Percentiles rank a stretch among this genome's conserved stretches.
phyloP scores from a whole-genome alignment of 2,888 invertebrate genomes.

The Tetramorium bicarinatum region DNA sequence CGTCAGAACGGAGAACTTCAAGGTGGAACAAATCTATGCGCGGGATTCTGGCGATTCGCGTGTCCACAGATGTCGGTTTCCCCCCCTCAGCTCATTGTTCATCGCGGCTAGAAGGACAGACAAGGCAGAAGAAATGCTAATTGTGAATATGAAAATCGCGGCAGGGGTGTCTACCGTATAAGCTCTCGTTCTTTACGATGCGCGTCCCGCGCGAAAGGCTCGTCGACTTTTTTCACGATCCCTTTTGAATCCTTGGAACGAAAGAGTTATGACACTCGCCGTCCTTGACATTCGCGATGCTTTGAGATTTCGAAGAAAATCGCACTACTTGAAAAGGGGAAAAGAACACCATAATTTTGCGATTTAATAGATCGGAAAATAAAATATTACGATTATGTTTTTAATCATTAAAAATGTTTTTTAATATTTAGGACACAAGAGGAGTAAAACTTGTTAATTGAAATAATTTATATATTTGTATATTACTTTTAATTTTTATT shows the following conservation, averaged over 20 bases:
- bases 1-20: constrained; percentile 17
- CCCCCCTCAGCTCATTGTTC: constrained; percentile 57
- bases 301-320: constrained; percentile 64
- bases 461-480: not conserved
- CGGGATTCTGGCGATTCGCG: constrained; percentile 42
- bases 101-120: constrained; percentile 59
- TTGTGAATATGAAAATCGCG: constrained; percentile 77
- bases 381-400: not conserved
- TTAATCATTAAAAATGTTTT: not conserved
- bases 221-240: constrained; percentile 48
- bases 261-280: constrained; percentile 64
- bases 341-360: not conserved
- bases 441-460: not conserved
- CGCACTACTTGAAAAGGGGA: constrained; percentile 38
- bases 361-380: not conserved
- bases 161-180: constrained; percentile 65
- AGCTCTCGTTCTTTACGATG: constrained; percentile 73
- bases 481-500: not conserved
- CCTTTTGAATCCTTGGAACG: constrained; percentile 44
- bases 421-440: not conserved
- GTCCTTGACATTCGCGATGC: constrained; percentile 46
- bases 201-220: constrained; percentile 28
- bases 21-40: constrained; percentile 12
- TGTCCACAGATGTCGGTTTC: constrained; percentile 18
- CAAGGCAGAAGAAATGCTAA: constrained; percentile 71